These are phyloP conservation scores for Heliconius charithonia DNA, from an alignment of 2,888 invertebrate species.

Conservation along the genomic window DNA sequence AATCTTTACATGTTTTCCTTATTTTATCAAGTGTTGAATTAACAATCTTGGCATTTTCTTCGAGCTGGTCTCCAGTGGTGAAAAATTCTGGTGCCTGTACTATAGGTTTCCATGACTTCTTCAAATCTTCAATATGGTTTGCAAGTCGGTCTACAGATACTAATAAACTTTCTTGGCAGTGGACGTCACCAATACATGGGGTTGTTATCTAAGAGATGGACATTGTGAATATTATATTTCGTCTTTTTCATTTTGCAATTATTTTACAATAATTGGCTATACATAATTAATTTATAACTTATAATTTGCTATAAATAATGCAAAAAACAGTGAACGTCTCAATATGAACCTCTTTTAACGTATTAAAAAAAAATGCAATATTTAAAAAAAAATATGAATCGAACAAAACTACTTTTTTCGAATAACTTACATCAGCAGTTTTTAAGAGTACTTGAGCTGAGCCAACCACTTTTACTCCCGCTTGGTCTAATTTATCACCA, in stretches of 20 bases:
- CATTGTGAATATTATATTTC: neutral
- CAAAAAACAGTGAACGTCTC: too few species aligned
- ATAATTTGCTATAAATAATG: too few species aligned
- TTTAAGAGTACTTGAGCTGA: conserved; percentile 51
- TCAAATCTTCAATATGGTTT: conserved; percentile 27
- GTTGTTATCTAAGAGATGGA: conserved; percentile 46
- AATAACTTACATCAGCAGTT: conserved; percentile 51
- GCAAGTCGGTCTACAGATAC: conserved; percentile 54
- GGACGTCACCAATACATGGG: conserved; percentile 61
- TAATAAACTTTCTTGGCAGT: conserved; percentile 64
- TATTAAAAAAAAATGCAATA: too few species aligned
- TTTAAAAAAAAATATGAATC: neutral
- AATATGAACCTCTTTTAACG: too few species aligned
- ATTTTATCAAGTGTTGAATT: conserved; percentile 33
- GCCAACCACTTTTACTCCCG: conserved; percentile 47
- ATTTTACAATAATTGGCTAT: too few species aligned
- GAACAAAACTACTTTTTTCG: neutral
- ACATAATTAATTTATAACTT: too few species aligned
- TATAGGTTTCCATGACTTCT: conserved; percentile 34
- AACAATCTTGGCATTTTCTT: conserved; percentile 31
- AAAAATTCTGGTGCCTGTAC: conserved; percentile 19
- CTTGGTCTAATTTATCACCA: conserved; percentile 35
- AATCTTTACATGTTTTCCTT: conserved; percentile 32
- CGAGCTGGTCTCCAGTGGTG: conserved; percentile 21
- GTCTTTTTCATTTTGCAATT: neutral